phyloP scores from a whole-genome alignment of 2,888 invertebrate species.

The Rhingia rostrata region DNA sequence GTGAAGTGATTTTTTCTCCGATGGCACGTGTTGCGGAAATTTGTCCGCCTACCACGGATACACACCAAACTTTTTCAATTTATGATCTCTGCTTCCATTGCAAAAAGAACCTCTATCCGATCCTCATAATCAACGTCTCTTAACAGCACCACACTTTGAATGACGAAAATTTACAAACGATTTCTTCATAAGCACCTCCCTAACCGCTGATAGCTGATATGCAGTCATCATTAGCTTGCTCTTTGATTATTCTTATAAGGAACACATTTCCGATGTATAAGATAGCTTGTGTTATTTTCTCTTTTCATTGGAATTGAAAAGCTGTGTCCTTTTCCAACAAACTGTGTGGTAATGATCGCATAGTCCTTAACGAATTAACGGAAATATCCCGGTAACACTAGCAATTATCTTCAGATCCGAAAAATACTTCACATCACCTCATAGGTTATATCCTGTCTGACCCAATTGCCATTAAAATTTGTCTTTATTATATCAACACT shows the following conservation, averaged over 20 bases:
- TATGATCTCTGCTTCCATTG: conserved; percentile 42
- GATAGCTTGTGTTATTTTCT: background rate
- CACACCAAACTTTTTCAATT: too few species aligned
- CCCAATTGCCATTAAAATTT: too few species aligned
- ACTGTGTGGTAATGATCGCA: conserved; percentile 13
- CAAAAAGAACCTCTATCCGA: conserved; percentile 6
- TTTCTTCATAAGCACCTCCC: conserved; percentile 23
- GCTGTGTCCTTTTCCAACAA: conserved; percentile 9
- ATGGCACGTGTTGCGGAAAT: too few species aligned
- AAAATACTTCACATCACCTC: too few species aligned
- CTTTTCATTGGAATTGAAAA: conserved; percentile 17
- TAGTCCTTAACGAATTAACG: background rate
- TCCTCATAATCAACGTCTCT: conserved; percentile 15
- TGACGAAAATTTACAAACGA: conserved; percentile 18
- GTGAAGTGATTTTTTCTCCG: too few species aligned
- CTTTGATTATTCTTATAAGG: conserved; percentile 5
- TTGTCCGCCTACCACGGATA: too few species aligned
- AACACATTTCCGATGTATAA: conserved; percentile 13
- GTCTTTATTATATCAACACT: too few species aligned
- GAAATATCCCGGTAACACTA: too few species aligned
- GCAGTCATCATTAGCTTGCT: conserved; percentile 36
- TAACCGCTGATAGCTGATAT: conserved; percentile 8
- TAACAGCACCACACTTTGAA: conserved; percentile 29
- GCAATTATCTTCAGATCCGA: too few species aligned
- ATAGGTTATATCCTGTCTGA: too few species aligned